Evolutionary conservation across 2,797 vertebrate genomes (phyloP).

Genomic region (Sebastes kiyomatsui): DNA sequence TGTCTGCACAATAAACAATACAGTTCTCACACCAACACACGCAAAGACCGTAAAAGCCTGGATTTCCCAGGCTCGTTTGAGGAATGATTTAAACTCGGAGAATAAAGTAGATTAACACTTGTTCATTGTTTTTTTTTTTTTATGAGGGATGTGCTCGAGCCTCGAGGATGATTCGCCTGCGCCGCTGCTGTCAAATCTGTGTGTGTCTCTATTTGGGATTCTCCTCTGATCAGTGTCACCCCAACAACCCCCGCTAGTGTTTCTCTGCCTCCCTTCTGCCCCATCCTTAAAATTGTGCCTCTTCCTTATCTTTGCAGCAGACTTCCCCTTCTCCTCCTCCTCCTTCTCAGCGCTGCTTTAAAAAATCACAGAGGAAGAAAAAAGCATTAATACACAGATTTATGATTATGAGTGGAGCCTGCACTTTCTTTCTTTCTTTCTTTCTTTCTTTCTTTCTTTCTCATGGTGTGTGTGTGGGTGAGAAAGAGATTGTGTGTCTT

Average conservation of each 20-base stretch:
- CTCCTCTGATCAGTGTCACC: constrained; percentile 45
- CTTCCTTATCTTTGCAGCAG: constrained; percentile 71
- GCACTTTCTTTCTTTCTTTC: neutral
- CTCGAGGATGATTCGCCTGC: neutral
- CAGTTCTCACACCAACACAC: constrained; percentile 80
- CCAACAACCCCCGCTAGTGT: constrained; percentile 5
- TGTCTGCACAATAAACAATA: constrained; percentile 84
- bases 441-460: no score
- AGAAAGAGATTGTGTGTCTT: neutral
- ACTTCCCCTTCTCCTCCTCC: constrained; percentile 61
- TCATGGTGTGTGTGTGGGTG: neutral
- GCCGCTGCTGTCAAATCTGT: constrained; percentile 25
- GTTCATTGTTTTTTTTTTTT: constrained; percentile 20
- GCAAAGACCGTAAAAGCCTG: constrained; percentile 50
- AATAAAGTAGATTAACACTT: constrained; percentile 20
- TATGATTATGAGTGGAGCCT: constrained; percentile 3
- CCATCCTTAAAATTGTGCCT: constrained; percentile 20
- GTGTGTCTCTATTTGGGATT: constrained; percentile 41
- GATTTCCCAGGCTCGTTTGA: constrained; percentile 55
- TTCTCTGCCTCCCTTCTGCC: constrained; percentile 13
- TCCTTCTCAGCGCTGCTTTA: constrained; percentile 7
- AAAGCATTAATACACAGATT: constrained; percentile 42
- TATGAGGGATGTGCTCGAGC: neutral
- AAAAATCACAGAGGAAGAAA: constrained; percentile 33
- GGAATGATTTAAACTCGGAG: constrained; percentile 16